Conservation (phyloP, 2,888 invertebrate genomes). For the Rhingia campestris region DNA sequence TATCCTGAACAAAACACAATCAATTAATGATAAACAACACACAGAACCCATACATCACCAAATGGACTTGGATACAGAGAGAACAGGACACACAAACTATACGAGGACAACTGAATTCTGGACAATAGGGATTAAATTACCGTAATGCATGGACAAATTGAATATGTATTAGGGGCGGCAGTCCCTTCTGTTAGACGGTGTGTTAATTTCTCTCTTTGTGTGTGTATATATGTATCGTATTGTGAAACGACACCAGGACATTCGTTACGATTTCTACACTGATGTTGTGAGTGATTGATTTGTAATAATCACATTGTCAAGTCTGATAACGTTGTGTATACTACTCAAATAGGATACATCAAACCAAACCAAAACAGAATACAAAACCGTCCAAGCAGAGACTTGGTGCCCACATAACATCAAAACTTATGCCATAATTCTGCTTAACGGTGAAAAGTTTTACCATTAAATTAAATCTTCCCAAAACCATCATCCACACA, state of each 20-base stretch:
- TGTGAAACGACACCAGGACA: conserved; percentile 29
- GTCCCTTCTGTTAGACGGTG: conserved; percentile 5
- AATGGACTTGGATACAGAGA: neutral
- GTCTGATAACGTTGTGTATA: conserved; percentile 57
- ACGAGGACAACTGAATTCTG: conserved; percentile 65
- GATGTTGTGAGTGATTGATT: conserved; percentile 73
- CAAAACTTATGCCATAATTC: conserved; percentile 69
- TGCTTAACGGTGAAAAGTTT: conserved; percentile 73
- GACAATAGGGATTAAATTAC: conserved; percentile 74
- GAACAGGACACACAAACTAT: conserved; percentile 29
- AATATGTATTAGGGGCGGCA: conserved; percentile 67
- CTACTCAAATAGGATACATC: conserved; percentile 18
- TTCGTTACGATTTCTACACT: conserved; percentile 52
- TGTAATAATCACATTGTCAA: conserved; percentile 74
- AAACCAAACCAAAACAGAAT: neutral
- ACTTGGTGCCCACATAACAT: conserved; percentile 35
- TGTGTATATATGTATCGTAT: conserved; percentile 22
- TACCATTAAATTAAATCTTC: conserved; percentile 65
- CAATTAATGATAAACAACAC: conserved; percentile 71
- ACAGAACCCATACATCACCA: conserved; percentile 20
- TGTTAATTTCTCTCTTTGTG: neutral
- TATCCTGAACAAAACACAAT: conserved; percentile 58
- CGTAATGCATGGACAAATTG: conserved; percentile 74
- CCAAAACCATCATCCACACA: conserved; percentile 17
- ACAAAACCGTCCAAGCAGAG: neutral